Evolutionary conservation across 2,888 invertebrate species (phyloP).

Genomic region (Orthonychiurus folsomi): DNA sequence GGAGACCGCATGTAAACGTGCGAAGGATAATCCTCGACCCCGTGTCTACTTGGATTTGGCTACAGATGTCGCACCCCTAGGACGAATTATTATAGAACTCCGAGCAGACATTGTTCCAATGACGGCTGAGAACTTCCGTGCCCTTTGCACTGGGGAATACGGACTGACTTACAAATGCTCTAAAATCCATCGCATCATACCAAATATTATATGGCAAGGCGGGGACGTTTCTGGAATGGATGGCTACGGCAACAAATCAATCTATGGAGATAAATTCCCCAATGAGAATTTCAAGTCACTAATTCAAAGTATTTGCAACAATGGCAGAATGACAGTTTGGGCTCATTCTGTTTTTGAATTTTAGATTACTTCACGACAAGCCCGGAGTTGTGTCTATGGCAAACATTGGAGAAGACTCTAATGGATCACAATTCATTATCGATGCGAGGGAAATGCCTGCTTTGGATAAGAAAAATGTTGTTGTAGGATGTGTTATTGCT

Average conservation of each 20-base stretch:
- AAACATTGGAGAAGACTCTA: conserved; percentile 33
- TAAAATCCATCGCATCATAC: conserved; percentile 30
- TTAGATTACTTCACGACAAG: conserved; percentile 30
- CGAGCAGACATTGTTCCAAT: conserved; percentile 33
- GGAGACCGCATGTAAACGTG: too few relatives aligned
- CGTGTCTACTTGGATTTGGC: conserved; percentile 30
- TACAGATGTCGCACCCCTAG: conserved; percentile 22
- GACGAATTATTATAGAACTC: conserved; percentile 30
- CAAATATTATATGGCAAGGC: conserved; percentile 35
- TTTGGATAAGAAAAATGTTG: conserved; percentile 36
- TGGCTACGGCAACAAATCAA: conserved; percentile 26
- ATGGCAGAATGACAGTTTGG: neutral
- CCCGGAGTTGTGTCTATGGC: conserved; percentile 36
- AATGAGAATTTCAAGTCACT: too few relatives aligned
- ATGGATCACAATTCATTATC: conserved; percentile 37
- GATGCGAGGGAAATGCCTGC: conserved; percentile 30
- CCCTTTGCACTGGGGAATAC: conserved; percentile 38
- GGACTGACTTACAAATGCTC: conserved; percentile 38
- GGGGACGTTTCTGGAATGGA: conserved; percentile 32
- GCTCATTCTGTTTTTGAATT: too few relatives aligned
- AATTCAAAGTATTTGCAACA: conserved; percentile 17
- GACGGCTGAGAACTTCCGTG: too few relatives aligned
- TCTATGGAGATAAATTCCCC: conserved; percentile 32
- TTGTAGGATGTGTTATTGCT: conserved; percentile 31
- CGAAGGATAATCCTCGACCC: conserved; percentile 27